Conservation (phyloP, 37 sponge, comb jelly and placozoan species). For the Spongilla lacustris region DNA sequence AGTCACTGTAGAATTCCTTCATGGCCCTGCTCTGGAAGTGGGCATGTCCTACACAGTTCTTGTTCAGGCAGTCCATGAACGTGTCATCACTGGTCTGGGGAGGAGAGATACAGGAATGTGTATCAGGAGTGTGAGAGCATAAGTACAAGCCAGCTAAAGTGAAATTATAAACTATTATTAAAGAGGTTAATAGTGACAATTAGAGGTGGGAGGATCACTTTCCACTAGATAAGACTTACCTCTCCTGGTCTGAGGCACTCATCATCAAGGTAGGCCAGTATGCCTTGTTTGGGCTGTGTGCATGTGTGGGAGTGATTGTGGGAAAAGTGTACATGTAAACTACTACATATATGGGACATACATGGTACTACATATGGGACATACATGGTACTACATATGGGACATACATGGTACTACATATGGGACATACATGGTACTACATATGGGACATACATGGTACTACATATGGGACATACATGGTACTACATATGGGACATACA, state of each 20-base stretch:
- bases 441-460: slow-evolving; percentile 66
- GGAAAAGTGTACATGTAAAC: not conserved
- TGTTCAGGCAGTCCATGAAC: slow-evolving; percentile 66
- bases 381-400: not conserved
- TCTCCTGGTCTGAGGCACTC: slow-evolving; percentile 89
- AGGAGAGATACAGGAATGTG: too few species aligned
- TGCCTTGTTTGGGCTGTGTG: slow-evolving; percentile 69
- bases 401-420: slow-evolving; percentile 81
- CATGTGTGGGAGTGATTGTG: not conserved
- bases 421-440: not conserved
- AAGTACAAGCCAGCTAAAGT: too few species aligned
- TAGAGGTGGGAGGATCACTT: too few species aligned
- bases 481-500: slow-evolving; percentile 43
- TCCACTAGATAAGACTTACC: slow-evolving; percentile 37
- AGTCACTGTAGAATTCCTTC: slow-evolving; percentile 53
- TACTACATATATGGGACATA: slow-evolving; percentile 30
- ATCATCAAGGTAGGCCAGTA: slow-evolving; percentile 82
- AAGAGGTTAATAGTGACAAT: too few species aligned
- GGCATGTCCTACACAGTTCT: slow-evolving; percentile 47
- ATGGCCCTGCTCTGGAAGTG: slow-evolving; percentile 78
- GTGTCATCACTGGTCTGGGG: slow-evolving; percentile 67
- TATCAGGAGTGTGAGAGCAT: not conserved
- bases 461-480: not conserved
- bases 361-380: too few species aligned
- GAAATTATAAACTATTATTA: too few species aligned